Evolutionary conservation across 2,113 vertebrate species (phyloP).

Genomic region (Nycticorax nycticorax): DNA sequence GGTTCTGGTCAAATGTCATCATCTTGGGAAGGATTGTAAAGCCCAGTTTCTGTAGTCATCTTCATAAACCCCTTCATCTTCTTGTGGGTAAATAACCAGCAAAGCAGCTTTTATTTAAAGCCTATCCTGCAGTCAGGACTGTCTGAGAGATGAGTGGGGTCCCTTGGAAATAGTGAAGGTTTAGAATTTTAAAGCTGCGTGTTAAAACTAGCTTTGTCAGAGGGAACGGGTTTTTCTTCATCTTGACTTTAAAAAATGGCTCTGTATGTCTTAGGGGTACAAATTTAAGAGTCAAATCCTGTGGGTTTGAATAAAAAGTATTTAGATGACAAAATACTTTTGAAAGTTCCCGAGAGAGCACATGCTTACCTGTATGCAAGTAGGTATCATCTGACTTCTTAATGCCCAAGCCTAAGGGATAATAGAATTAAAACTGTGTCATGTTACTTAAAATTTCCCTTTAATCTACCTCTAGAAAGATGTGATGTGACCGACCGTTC

Average conservation of each 20-base stretch:
- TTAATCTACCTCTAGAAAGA: background rate
- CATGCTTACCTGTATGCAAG: background rate
- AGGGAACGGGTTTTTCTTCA: background rate
- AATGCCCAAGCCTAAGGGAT: constrained; percentile 28
- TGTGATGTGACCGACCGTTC: background rate
- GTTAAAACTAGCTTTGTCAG: background rate
- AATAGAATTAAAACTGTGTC: constrained; percentile 25
- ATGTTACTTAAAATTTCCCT: background rate
- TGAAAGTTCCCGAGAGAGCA: background rate
- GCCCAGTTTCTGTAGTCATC: background rate
- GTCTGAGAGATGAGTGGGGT: background rate
- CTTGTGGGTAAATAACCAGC: background rate
- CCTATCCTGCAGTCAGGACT: background rate
- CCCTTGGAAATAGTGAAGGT: background rate
- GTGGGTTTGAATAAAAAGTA: background rate
- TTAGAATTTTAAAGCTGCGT: background rate
- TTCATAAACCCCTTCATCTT: background rate
- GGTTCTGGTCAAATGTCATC: background rate
- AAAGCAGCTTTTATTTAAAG: background rate
- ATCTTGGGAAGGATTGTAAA: background rate
- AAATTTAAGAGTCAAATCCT: constrained; percentile 37
- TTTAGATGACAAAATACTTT: background rate
- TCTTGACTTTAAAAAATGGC: background rate
- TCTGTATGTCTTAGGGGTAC: background rate
- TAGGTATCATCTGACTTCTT: constrained; percentile 14